phyloP scores from a whole-genome alignment of 2,888 invertebrate species.

The Hofmannophila pseudospretella region DNA sequence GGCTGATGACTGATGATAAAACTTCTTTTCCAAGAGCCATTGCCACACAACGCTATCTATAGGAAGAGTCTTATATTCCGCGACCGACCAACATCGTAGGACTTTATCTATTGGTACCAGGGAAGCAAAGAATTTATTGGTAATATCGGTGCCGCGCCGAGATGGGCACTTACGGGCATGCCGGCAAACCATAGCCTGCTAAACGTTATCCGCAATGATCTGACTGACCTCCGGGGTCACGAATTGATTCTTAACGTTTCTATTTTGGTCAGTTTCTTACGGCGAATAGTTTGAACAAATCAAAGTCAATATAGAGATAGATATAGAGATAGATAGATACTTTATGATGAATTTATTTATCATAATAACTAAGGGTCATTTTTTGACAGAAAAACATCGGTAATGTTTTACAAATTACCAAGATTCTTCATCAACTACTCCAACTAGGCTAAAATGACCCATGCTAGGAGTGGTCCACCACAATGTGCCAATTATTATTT shows the following conservation, averaged over 20 bases:
- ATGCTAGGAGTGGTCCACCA: too few relatives aligned
- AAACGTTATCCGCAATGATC: slow-evolving; percentile 45
- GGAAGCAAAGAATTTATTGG: slow-evolving; percentile 68
- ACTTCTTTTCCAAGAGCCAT: slow-evolving; percentile 15
- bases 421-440: too few relatives aligned
- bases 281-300: too few relatives aligned
- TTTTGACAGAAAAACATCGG: too few relatives aligned
- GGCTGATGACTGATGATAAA: too few relatives aligned
- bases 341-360: too few relatives aligned
- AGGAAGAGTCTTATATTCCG: slow-evolving; percentile 42
- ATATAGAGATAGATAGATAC: too few relatives aligned
- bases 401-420: too few relatives aligned
- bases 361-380: too few relatives aligned
- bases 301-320: too few relatives aligned
- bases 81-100: slow-evolving; percentile 48
- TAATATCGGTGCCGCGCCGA: slow-evolving; percentile 53
- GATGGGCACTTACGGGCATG: slow-evolving; percentile 56
- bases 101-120: slow-evolving; percentile 63
- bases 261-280: slow-evolving; percentile 49
- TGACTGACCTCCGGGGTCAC: slow-evolving; percentile 56
- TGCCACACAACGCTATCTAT: slow-evolving; percentile 29
- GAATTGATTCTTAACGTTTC: slow-evolving; percentile 70
- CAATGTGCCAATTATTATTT: too few relatives aligned
- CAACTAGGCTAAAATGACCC: too few relatives aligned
- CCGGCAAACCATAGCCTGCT: slow-evolving; percentile 33